Evolutionary conservation across 1,140 invertebrate species (phyloP), one percentile per base, ranked within the genome.

Genomic region (Aphelinus certus): DNA sequence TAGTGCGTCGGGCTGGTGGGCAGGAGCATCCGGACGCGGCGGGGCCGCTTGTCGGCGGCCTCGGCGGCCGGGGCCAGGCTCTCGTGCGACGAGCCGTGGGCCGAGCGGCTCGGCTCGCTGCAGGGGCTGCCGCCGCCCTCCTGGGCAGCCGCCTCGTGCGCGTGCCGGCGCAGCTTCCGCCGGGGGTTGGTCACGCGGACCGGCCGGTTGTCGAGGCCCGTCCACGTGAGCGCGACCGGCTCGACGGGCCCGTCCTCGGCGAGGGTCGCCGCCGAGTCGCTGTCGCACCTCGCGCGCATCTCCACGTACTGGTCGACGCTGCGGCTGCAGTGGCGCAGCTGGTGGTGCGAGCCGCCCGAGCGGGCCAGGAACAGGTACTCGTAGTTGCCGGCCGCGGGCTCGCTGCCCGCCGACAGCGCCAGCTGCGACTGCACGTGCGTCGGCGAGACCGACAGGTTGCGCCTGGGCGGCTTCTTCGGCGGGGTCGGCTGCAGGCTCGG

Each of bases 1-100:
- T 97, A 97, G 82, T 96, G 94, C 3, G 95, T 95, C 1, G 96
- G 96, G 77, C 95, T 96, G 47, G 91, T 87, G 1, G 92, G 92
- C 73, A 91, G 79, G 61, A 93, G 88, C 87, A 91, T 89, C 76
- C 89, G 89, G 2, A 88, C 84, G 77, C 84, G 83, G 77, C 78
- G 86, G 56, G 86, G 74, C 76, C 83, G 79, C 72, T 87, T 88
- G 60, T 85, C 86, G 2, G 83, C 86, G 3, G 82, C 82, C 55
- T 85, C 81, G 0, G 51, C 45, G 3, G 88, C 90, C 69, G 92
- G 91, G 7, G 92, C 84, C 2, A 92, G 83, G 83, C 91, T 92
- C 80, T 93, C 92, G 71, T 91, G 83, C 4, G 91, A 92, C 62
- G 91, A 92, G 78, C 79, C 87, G 79, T 75, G 81, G 76, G 73